Evolutionary conservation across 2,888 invertebrate species (phyloP), one percentile per base, ranked within the genome.

Genomic region (Leptothorax acervorum): DNA sequence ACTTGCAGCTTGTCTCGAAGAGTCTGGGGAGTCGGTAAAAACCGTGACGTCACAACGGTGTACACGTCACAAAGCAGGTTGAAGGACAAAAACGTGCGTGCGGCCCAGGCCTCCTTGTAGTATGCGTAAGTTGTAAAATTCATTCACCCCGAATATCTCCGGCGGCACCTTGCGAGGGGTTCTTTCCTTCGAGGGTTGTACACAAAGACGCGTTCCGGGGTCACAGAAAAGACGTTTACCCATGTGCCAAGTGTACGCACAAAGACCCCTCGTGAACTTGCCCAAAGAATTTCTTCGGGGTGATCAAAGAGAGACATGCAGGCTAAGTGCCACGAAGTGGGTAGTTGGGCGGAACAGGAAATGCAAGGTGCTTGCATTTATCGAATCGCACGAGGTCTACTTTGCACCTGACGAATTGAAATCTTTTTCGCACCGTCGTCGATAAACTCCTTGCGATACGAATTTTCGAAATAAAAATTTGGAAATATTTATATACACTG

Each of bases 81-180:
- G 87, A 70, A 82, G 68, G 28, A 84, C 62, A 86, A 68, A 83
- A 71, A 65, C 66, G 42, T 51, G 71, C 62, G 63, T 55, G 60
- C 68, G 45, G 23, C 6, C 57, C 53, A 63, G 48, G 66, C 60
- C 55, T 48, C 60, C 79, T 76, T 75, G 65, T 42, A 35, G 35
- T 35, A 35, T 35, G 35, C 35, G 48, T 23, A 18, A 48, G 60
- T 62, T 57, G 71, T 75, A 74, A 83, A 83, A 70, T 86, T 87
- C 91, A 93, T 93, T 92, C 91, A 92, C 83, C 87, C 83, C 71
- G 85, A 85, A 83, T 89, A 88, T 89, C 90, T 89, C 87, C 87
- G 84, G 82, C 82, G 86, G 85, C 91, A 91, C 92, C 91, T 92
- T 92, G 89, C 89, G 88, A 90, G 90, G 89, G 88, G 90, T 82